Percentiles rank a stretch among this genome's conserved stretches.
phyloP scores from a whole-genome alignment of 2,797 vertebrate genomes.

The Cetoscarus ocellatus region DNA sequence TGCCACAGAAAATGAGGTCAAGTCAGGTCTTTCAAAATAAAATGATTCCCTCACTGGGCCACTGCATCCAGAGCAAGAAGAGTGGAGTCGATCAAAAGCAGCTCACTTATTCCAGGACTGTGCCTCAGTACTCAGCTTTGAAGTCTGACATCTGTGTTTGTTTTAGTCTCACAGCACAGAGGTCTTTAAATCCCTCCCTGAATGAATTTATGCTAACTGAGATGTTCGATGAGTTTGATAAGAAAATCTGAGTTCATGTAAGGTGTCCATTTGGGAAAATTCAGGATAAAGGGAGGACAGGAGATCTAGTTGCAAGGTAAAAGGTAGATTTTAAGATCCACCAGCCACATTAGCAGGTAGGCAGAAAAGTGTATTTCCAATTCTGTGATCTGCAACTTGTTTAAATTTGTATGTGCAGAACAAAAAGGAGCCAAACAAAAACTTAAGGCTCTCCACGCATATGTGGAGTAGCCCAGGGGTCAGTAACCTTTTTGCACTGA shows the following conservation, averaged over 20 bases:
- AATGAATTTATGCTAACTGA: slow-evolving; percentile 29
- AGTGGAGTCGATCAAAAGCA: slow-evolving; percentile 30
- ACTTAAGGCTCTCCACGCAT: too few species aligned
- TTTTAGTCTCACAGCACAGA: slow-evolving; percentile 57
- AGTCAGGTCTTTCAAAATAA: slow-evolving; percentile 37
- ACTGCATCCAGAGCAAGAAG: slow-evolving; percentile 29
- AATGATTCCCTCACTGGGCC: slow-evolving; percentile 25
- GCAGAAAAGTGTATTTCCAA: too few species aligned
- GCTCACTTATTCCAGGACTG: slow-evolving; percentile 39
- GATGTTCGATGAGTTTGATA: slow-evolving; percentile 26
- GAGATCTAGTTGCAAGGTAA: slow-evolving; percentile 1
- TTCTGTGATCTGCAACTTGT: too few species aligned
- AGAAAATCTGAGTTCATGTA: slow-evolving; percentile 25
- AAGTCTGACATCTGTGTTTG: slow-evolving; percentile 62
- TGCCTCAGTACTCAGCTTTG: slow-evolving; percentile 39
- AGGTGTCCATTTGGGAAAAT: slow-evolving; percentile 25
- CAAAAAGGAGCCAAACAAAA: too few species aligned
- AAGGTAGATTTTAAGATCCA: background rate
- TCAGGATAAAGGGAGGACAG: slow-evolving; percentile 2
- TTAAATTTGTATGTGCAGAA: too few species aligned
- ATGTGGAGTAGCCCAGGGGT: too few species aligned
- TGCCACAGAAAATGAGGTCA: slow-evolving; percentile 28
- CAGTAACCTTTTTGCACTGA: too few species aligned
- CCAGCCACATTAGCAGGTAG: too few species aligned
- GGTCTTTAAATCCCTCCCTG: slow-evolving; percentile 54